These are phyloP conservation scores for Medauroidea extradentata DNA, from an alignment of 1,140 invertebrate species.

Conservation along the genomic window DNA sequence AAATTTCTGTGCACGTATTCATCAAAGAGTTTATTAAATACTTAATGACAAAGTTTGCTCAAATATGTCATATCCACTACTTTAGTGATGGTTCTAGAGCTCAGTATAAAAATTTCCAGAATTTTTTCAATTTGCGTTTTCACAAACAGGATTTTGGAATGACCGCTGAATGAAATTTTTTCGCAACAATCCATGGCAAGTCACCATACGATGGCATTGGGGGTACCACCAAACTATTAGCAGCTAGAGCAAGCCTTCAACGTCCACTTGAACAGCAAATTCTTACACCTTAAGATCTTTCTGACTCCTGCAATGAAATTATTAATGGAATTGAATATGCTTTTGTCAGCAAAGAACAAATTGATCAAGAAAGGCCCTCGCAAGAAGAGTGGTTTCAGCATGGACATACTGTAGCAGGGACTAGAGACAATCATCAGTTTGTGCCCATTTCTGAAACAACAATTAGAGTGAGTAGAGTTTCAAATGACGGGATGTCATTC, in stretches of 20 bases:
- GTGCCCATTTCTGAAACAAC: no score
- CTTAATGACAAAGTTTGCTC: conserved; percentile 6
- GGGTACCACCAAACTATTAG: conserved; percentile 25
- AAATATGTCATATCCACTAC: conserved; percentile 12
- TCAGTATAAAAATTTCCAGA: background rate
- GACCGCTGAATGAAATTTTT: conserved; percentile 34
- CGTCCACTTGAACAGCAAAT: conserved; percentile 17
- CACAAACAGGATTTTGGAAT: conserved; percentile 16
- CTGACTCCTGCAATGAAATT: background rate
- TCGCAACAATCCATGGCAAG: conserved; percentile 28
- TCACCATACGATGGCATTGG: background rate
- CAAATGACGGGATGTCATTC: no score
- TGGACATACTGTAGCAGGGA: no score
- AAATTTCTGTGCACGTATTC: conserved; percentile 16
- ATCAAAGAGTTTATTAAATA: background rate
- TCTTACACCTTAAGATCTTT: conserved; percentile 4
- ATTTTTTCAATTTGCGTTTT: background rate
- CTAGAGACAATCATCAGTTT: no score
- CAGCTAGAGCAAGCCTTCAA: conserved; percentile 21
- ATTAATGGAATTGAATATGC: background rate
- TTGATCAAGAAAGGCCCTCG: no score
- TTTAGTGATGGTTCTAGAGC: conserved; percentile 21
- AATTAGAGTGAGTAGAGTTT: no score
- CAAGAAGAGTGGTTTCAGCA: no score
- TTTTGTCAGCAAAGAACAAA: no score